These are phyloP conservation scores for Pyrrhosoma nymphula DNA, from an alignment of 2,888 invertebrate species.

Conservation along the genomic window DNA sequence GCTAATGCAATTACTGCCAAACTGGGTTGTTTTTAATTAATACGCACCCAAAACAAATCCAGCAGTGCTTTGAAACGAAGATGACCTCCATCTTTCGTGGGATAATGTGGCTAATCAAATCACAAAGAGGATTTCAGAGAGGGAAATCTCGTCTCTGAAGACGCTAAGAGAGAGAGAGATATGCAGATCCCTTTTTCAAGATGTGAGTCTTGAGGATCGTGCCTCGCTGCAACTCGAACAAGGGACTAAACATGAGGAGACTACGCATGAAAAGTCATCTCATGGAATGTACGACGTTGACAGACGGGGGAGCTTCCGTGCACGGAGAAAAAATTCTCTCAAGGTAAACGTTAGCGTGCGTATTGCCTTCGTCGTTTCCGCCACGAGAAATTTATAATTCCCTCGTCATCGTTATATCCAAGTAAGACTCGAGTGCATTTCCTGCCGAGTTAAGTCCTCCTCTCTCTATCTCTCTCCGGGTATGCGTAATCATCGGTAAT, in stretches of 20 bases:
- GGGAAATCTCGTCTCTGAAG: not conserved
- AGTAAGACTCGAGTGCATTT: not conserved
- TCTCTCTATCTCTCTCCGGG: not conserved
- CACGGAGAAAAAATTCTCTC: not conserved
- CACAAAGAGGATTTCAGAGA: not conserved
- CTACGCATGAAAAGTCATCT: not conserved
- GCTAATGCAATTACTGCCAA: not conserved
- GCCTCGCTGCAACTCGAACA: not conserved
- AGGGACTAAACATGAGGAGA: not conserved
- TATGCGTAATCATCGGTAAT: not conserved
- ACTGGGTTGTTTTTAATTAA: not conserved
- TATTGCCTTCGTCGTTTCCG: not conserved
- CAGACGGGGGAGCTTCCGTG: not conserved
- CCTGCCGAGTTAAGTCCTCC: not conserved
- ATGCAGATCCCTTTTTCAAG: not conserved
- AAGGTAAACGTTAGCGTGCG: not conserved
- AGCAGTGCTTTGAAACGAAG: not conserved
- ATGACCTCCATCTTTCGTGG: not conserved
- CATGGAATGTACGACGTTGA: not conserved
- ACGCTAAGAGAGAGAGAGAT: not conserved
- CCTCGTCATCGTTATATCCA: not conserved
- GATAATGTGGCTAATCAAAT: not conserved
- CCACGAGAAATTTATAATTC: not conserved
- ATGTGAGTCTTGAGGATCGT: not conserved
- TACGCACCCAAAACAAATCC: not conserved